phyloP scores from a whole-genome alignment of 2,888 invertebrate genomes.

The Cancer borealis region DNA sequence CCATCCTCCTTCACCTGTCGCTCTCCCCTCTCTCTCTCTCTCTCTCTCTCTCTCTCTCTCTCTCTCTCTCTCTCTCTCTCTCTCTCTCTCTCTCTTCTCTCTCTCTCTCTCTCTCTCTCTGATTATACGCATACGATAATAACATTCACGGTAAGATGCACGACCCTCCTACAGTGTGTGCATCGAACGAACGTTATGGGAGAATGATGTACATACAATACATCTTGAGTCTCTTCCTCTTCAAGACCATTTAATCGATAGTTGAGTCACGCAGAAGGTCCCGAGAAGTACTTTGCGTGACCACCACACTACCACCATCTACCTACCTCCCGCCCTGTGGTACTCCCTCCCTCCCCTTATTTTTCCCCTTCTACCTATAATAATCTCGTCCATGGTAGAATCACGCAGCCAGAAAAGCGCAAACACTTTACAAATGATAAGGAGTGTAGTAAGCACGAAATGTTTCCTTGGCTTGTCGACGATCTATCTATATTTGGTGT shows the following conservation, averaged over 20 bases:
- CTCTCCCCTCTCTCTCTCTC: not conserved
- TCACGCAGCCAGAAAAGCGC: not conserved
- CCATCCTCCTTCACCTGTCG: not conserved
- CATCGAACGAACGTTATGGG: not conserved
- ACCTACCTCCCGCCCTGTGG: not conserved
- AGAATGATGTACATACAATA: not conserved
- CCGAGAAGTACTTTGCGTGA: slow-evolving; percentile 4
- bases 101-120: not conserved
- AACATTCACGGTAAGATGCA: not conserved
- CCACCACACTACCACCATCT: not conserved
- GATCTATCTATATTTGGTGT: not conserved
- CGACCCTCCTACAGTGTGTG: not conserved
- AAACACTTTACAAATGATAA: not conserved
- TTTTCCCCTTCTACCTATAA: not conserved
- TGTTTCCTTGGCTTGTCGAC: not conserved
- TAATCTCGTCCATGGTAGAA: not conserved
- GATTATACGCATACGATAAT: not conserved
- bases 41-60: not conserved
- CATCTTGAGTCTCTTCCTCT: not conserved
- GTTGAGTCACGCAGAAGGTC: not conserved
- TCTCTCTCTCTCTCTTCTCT: not conserved
- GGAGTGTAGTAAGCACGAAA: not conserved
- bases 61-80: not conserved
- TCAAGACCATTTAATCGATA: not conserved
- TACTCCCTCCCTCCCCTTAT: not conserved